Evolutionary conservation across 2,797 vertebrate genomes (phyloP).

Genomic region (Thripadectes ignobilis): DNA sequence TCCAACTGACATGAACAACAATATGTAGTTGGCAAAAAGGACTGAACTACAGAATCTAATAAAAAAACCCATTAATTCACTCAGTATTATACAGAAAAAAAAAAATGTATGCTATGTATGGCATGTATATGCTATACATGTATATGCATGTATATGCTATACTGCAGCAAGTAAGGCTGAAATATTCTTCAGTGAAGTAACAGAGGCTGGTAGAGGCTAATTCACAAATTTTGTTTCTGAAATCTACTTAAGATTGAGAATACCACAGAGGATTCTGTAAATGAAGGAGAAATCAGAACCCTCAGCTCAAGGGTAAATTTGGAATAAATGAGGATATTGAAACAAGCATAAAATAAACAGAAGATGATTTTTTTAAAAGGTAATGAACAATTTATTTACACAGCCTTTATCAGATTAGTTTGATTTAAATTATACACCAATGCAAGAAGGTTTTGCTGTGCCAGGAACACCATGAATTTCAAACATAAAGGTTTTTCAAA

Average conservation of each 20-base stretch:
- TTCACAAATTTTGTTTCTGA: not conserved
- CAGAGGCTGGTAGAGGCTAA: not conserved
- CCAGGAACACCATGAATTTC: not conserved
- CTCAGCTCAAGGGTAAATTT: not conserved
- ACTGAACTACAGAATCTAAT: not conserved
- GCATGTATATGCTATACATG: no score
- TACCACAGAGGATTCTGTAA: not conserved
- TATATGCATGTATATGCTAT: no score
- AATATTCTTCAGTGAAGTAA: not conserved
- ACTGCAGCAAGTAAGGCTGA: not conserved
- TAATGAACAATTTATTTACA: not conserved
- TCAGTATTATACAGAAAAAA: not conserved
- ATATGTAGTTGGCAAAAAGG: not conserved
- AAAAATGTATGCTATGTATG: not conserved
- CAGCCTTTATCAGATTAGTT: not conserved
- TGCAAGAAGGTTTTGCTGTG: not conserved
- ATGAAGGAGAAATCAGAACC: not conserved
- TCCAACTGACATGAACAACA: not conserved
- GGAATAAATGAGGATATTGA: not conserved
- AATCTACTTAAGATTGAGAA: not conserved
- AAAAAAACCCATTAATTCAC: not conserved
- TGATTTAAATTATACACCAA: not conserved
- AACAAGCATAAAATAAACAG: not conserved
- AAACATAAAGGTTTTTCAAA: not conserved
- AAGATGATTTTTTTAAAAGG: not conserved